Conservation (phyloP, 1,140 invertebrate genomes). For the Ips typographus region DNA sequence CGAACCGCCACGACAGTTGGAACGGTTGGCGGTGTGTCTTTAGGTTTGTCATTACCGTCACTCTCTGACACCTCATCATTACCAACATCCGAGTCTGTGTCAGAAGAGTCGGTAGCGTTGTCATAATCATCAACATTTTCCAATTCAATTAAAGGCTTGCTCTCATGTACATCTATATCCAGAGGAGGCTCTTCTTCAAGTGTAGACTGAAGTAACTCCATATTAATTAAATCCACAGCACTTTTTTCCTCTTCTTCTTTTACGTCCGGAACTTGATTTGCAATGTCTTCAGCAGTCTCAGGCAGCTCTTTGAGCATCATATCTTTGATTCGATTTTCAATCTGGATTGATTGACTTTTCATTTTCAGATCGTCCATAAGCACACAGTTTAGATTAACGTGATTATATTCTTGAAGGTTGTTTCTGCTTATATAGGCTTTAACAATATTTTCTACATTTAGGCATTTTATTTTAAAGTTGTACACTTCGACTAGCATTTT, state of each 20-base stretch:
- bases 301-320: conserved; percentile 17
- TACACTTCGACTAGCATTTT: conserved; percentile 32
- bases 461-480: conserved; percentile 38
- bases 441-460: conserved; percentile 34
- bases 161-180: not conserved
- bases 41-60: too few species aligned
- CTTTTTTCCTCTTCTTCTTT: not conserved
- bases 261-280: not conserved
- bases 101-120: not conserved
- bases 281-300: not conserved
- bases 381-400: conserved; percentile 35
- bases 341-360: conserved; percentile 26
- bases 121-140: not conserved
- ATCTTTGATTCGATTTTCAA: conserved; percentile 26
- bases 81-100: not conserved
- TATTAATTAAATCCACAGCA: not conserved
- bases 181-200: not conserved
- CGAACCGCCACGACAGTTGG: conserved; percentile 6
- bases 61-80: not conserved
- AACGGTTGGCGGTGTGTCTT: too few species aligned
- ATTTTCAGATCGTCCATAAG: conserved; percentile 32
- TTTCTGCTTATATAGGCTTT: conserved; percentile 32
- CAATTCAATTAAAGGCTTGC: not conserved
- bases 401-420: conserved; percentile 34
- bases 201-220: not conserved